Percentiles rank a stretch among this genome's conserved stretches.
phyloP scores from a whole-genome alignment of 2,797 vertebrate species.

The Myiothlypis coronata region DNA sequence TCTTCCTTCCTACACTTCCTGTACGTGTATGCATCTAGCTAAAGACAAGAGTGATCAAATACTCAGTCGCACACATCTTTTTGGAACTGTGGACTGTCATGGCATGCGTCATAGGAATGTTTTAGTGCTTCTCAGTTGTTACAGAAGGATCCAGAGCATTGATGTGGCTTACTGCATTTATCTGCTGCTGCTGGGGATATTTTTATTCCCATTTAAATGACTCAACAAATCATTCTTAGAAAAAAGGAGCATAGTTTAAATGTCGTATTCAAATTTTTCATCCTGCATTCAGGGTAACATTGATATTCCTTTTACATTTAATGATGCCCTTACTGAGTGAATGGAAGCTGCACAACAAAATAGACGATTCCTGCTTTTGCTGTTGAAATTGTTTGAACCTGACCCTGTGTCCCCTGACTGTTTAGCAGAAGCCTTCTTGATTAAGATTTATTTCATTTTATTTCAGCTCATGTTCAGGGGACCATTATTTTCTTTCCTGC shows the following conservation, averaged over 20 bases:
- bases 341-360: background rate
- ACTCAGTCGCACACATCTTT: background rate
- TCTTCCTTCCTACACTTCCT: background rate
- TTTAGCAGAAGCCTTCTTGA: background rate
- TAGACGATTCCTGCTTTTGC: background rate
- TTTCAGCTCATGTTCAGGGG: background rate
- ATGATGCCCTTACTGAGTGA: background rate
- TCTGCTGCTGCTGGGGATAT: background rate
- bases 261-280: background rate
- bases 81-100: background rate
- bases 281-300: background rate
- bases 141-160: background rate
- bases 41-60: background rate
- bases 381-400: background rate
- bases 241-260: background rate
- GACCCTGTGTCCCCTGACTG: background rate
- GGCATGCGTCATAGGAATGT: background rate
- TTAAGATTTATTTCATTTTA: conserved; percentile 16
- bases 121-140: background rate
- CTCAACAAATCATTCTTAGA: background rate
- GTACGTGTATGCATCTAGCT: background rate
- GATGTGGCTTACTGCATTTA: background rate
- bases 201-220: background rate
- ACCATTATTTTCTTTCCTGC: background rate
- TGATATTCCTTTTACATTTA: background rate